Percentiles rank a stretch among this genome's conserved stretches.
Conservation (phyloP, 2,888 invertebrate species). For the Tipula helvola region DNA sequence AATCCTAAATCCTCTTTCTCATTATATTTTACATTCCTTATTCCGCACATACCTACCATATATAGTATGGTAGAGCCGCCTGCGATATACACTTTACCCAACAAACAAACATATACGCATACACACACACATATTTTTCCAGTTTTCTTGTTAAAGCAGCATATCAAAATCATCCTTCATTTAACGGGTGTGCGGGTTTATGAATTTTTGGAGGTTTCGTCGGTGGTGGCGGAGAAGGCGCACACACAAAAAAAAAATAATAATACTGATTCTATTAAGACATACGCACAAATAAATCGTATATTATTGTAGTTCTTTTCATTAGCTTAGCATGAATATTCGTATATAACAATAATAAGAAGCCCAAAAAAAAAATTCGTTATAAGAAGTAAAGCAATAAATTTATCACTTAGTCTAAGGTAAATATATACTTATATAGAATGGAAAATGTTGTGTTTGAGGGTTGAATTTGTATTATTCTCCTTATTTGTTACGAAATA, state of each 20-base stretch:
- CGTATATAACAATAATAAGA: not conserved
- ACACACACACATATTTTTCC: not conserved
- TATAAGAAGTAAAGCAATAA: slow-evolving; percentile 10
- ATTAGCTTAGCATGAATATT: not conserved
- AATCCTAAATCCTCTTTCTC: not conserved
- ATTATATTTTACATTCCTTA: not conserved
- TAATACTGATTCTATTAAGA: slow-evolving; percentile 10
- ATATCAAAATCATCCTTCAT: not conserved
- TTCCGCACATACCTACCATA: not conserved
- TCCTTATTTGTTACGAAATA: not conserved
- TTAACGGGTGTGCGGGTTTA: not conserved
- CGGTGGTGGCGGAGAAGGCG: not conserved
- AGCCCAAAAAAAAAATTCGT: not conserved
- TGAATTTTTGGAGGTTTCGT: not conserved
- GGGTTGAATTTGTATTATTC: slow-evolving; percentile 8
- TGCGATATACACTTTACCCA: not conserved
- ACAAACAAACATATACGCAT: not conserved
- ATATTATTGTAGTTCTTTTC: slow-evolving; percentile 11
- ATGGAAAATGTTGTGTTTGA: not conserved
- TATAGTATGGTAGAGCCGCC: not conserved
- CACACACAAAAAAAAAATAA: not conserved
- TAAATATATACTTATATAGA: slow-evolving; percentile 7
- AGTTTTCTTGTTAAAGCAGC: not conserved
- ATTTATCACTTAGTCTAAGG: slow-evolving; percentile 11
- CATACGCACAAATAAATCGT: slow-evolving; percentile 11